phyloP scores from a whole-genome alignment of 2,113 vertebrate genomes.

The Montifringilla adamsi region DNA sequence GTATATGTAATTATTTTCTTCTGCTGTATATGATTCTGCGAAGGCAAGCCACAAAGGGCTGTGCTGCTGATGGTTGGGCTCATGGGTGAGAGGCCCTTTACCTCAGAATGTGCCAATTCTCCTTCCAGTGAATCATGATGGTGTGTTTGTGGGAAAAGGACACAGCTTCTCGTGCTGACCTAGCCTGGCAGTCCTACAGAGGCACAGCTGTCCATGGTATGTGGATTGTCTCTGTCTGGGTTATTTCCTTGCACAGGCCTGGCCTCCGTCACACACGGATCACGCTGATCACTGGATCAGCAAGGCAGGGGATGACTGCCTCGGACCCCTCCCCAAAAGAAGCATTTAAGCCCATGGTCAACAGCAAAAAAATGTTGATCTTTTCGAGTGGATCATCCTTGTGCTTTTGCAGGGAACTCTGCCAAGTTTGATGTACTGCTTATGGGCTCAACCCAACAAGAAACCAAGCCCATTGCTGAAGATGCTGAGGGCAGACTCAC shows the following conservation, averaged over 20 bases:
- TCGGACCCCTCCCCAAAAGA: rapidly evolving
- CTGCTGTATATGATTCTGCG: background rate
- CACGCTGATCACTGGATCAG: background rate
- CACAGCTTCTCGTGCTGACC: background rate
- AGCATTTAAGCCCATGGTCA: background rate
- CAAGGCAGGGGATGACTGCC: background rate
- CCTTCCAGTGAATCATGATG: background rate
- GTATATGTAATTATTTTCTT: background rate
- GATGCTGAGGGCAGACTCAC: background rate
- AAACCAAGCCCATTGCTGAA: rapidly evolving
- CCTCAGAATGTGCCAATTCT: background rate
- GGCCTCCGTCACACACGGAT: rapidly evolving
- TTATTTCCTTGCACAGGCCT: background rate
- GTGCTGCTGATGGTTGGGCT: background rate
- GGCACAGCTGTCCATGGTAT: background rate
- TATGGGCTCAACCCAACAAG: background rate
- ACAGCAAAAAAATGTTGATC: background rate
- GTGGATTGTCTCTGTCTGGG: background rate
- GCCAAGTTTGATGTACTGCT: rapidly evolving
- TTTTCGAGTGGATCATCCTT: background rate
- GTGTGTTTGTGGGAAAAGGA: background rate
- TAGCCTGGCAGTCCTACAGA: background rate
- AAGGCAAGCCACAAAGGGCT: background rate
- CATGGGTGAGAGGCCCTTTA: background rate
- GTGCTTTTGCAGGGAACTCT: background rate